These are phyloP conservation scores for Napeogenes inachia DNA, from an alignment of 2,888 invertebrate genomes.

Conservation along the genomic window DNA sequence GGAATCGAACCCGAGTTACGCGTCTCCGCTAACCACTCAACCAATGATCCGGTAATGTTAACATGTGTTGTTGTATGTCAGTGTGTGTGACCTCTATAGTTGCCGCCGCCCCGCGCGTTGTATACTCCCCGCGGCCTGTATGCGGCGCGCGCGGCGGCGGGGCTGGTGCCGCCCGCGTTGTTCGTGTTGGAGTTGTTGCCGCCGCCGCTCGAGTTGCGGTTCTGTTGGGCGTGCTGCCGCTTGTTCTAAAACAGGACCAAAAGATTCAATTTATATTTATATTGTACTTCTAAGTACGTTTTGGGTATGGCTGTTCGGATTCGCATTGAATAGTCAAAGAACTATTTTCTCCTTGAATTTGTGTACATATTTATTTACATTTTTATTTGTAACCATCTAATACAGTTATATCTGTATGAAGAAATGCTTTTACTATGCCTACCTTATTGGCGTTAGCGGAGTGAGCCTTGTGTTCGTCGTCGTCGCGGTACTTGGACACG, in stretches of 20 bases:
- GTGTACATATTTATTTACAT: too few relatives aligned
- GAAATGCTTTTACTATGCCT: constrained; percentile 8
- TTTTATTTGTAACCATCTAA: too few relatives aligned
- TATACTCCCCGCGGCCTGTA: constrained; percentile 55
- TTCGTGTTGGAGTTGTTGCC: constrained; percentile 26
- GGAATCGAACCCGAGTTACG: too few relatives aligned
- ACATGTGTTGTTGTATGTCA: background rate
- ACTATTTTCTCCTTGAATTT: too few relatives aligned
- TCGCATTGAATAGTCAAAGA: too few relatives aligned
- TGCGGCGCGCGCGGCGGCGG: constrained; percentile 39
- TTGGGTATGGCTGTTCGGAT: too few relatives aligned
- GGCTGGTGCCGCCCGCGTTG: constrained; percentile 27
- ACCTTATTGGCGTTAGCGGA: constrained; percentile 64
- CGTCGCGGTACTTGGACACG: constrained; percentile 71
- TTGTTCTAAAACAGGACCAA: constrained; percentile 50
- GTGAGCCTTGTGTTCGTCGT: constrained; percentile 71
- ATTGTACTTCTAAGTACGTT: too few relatives aligned
- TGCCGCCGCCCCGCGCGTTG: constrained; percentile 43
- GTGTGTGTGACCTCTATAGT: constrained; percentile 56
- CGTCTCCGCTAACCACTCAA: too few relatives aligned
- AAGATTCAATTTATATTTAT: too few relatives aligned
- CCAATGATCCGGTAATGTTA: too few relatives aligned
- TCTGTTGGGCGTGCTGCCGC: constrained; percentile 60
- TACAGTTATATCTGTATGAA: background rate
- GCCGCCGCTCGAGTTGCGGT: constrained; percentile 38